Evolutionary conservation across 2,113 vertebrate species (phyloP), one percentile per base, ranked within the genome.

Genomic region (Sapayoa aenigma): DNA sequence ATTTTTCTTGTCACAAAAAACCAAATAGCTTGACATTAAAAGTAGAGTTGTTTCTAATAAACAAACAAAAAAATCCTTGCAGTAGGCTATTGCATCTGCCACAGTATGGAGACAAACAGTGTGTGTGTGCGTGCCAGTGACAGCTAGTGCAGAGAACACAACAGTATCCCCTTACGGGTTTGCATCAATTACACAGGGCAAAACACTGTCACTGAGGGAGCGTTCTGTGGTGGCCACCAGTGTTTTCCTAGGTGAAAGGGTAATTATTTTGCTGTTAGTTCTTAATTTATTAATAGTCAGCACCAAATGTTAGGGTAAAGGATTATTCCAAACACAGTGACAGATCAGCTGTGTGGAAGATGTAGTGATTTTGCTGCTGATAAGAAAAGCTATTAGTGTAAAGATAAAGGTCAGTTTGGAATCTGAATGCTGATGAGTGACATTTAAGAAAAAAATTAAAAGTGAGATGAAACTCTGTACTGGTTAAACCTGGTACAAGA

Each of bases 201-300:
- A 94, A 97, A 86, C 95, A 58, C 47, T 44, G 96, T 97, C 97
- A 97, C 88, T 44, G 74, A 89, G 30, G 93, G 92, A 96, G 78
- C 30, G 0, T 97, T 97, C 95, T 95, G 84, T 96, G 44, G 31
- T 87, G 94, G 94, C 96, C 92, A 93, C 89, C 90, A 96, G 74
- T 98, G 97, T 98, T 98, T 97, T 97, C 66, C 85, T 93, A 95
- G 97, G 96, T 97, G 96, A 97, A 97, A 97, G 97, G 97, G 95
- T 98, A 97, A 98, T 97, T 96, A 96, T 97, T 98, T 95, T 94
- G 82, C 94, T 96, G 96, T 97, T 98, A 95, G 93, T 96, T 97
- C 75, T 44, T 97, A 96, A 98, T 98, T 98, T 98, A 97, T 98
- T 97, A 97, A 97, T 98, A 96, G 97, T 94, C 94, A 95, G 91